Evolutionary conservation across 2,113 vertebrate species (phyloP), one percentile per base, ranked within the genome.

Genomic region (Emydocephalus ijimae): DNA sequence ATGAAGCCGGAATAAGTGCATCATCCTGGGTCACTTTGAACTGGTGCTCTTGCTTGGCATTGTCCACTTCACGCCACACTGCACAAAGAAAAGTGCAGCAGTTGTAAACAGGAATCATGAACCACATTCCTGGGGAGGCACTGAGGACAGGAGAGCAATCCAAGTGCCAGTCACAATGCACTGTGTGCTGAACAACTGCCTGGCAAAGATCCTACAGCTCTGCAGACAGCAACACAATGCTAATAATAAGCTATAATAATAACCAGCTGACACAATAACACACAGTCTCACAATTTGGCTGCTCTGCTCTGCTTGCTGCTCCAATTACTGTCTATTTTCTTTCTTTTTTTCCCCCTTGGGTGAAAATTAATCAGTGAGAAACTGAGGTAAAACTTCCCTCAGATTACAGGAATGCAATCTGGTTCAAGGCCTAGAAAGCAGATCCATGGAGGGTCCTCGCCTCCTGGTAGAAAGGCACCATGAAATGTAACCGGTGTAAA

Each of bases 241-340:
- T 90, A 90, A 90, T 64, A 92, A 90, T 89, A 85, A 90, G 55
- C 55, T 64, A 87, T 93, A 90, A 87, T 54, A 90, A 93, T 59
- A 50, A 56, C 52, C 45, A 90, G 81, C 81, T 87, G 89, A 86
- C 56, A 43, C 64, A 89, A 87, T 50, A 92, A 92, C n/a, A 91
- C 45, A 87, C 55, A 87, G 61, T 56, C 91, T 87, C 56, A 64
- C 81, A 54, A 69, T 90, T 29, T 87, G 57, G 48, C 89, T 86
- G 54, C 34, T 50, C 43, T 43, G 23, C 85, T 61, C 88, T 92
- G 50, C 86, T 89, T 12, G n/a, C 91, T 43, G 50, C 86, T 92
- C 21, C 34, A 39, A 50, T 55, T 92, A 54, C n/a, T 64, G 56
- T 15, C 48, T 81, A 56, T 74, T 23, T n/a, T 45, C 12, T 11